Percentiles rank a stretch among this genome's conserved stretches.
These are phyloP conservation scores for Metopia argyrocephala DNA, from an alignment of 2,888 invertebrate species.

Conservation along the genomic window DNA sequence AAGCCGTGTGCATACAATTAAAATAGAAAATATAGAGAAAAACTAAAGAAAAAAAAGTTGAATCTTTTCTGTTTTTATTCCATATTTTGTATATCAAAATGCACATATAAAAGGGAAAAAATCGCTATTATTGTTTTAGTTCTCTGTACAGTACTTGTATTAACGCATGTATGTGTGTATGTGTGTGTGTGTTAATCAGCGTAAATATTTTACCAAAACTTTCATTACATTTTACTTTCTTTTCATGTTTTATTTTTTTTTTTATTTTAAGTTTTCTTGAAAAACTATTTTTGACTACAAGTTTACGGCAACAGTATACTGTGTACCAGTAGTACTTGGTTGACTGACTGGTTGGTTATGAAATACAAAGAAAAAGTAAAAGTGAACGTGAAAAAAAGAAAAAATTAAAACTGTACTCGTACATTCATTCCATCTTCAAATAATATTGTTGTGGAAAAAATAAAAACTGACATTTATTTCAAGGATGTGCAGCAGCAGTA, in stretches of 20 bases:
- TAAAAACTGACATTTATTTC: slow-evolving; percentile 53
- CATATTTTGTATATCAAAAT: too few species aligned
- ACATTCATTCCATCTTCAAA: slow-evolving; percentile 44
- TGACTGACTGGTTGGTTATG: slow-evolving; percentile 17
- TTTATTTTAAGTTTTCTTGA: slow-evolving; percentile 10
- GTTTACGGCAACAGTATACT: background rate
- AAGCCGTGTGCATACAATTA: slow-evolving; percentile 38
- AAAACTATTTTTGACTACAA: slow-evolving; percentile 34
- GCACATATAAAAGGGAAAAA: too few species aligned
- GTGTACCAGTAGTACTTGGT: slow-evolving; percentile 27
- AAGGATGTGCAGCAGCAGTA: slow-evolving; percentile 41
- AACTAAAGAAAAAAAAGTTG: background rate
- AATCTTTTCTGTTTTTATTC: slow-evolving; percentile 25
- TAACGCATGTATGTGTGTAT: background rate
- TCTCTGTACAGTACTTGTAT: background rate
- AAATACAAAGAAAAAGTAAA: slow-evolving; percentile 17
- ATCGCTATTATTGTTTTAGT: background rate
- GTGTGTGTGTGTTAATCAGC: slow-evolving; percentile 13
- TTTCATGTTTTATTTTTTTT: background rate
- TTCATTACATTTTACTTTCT: slow-evolving; percentile 4
- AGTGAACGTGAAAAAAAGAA: background rate
- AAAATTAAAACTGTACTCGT: background rate
- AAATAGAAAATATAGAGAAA: background rate
- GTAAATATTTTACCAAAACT: slow-evolving; percentile 41
- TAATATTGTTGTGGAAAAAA: background rate